phyloP scores from a whole-genome alignment of 1,140 invertebrate species.

The Parasteatoda tepidariorum region DNA sequence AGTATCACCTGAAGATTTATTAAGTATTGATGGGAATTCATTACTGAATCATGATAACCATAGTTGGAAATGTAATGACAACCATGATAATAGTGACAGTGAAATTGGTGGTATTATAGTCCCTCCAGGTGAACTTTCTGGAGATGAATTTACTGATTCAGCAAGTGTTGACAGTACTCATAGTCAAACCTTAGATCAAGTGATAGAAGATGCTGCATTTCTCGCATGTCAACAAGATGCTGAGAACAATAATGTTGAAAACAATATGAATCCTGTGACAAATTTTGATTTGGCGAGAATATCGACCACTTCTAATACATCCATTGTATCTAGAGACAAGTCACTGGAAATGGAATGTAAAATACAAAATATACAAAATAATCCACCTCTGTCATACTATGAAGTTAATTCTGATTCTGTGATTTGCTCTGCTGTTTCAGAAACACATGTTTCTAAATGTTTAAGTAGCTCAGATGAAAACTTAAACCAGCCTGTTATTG shows the following conservation, averaged over 20 bases:
- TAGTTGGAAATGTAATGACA: background rate
- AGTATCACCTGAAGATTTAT: conserved; percentile 43
- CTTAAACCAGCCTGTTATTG: background rate
- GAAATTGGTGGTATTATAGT: conserved; percentile 28
- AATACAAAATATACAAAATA: background rate
- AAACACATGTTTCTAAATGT: background rate
- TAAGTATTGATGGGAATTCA: conserved; percentile 26
- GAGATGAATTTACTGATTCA: conserved; percentile 59
- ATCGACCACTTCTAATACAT: background rate
- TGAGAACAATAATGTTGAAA: conserved; percentile 55
- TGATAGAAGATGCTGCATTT: conserved; percentile 56
- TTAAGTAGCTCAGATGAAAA: conserved; percentile 33
- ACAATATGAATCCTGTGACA: background rate
- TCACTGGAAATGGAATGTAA: conserved; percentile 21
- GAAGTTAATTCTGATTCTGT: conserved; percentile 23
- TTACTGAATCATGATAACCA: conserved; percentile 4
- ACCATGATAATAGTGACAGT: conserved; percentile 4
- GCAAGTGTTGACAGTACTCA: conserved; percentile 45
- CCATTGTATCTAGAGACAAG: background rate
- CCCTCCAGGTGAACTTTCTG: conserved; percentile 62
- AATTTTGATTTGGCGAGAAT: background rate
- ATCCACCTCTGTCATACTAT: background rate
- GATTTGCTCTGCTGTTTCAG: conserved; percentile 24
- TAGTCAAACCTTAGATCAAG: conserved; percentile 38
- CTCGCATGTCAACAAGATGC: conserved; percentile 52